phyloP scores from a whole-genome alignment of 2,797 vertebrate species.

The Phalanger gymnotis region DNA sequence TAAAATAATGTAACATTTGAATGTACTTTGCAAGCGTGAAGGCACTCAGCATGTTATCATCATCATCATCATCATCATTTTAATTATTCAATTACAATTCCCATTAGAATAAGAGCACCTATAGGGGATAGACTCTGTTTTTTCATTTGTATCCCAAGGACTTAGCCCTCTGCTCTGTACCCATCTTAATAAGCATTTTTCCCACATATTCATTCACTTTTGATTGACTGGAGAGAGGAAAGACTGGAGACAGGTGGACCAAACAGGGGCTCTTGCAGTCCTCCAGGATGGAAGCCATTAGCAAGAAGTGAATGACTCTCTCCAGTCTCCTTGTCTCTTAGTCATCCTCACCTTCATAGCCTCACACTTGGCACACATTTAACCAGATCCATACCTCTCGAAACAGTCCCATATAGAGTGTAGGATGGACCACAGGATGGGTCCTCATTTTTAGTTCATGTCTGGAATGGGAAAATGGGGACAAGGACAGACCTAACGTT shows the following conservation, averaged over 20 bases:
- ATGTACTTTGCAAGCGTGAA: no score
- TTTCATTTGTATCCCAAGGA: not conserved
- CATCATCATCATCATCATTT: no score
- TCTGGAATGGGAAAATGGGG: not conserved
- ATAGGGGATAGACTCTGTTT: fast-evolving
- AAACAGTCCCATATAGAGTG: not conserved
- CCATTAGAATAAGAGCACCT: not conserved
- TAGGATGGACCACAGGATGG: not conserved
- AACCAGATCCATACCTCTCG: not conserved
- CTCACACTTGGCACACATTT: not conserved
- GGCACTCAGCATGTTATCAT: no score
- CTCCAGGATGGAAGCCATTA: not conserved
- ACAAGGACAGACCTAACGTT: not conserved
- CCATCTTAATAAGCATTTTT: no score
- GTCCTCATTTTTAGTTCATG: not conserved
- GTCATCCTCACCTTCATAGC: not conserved
- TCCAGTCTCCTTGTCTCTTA: not conserved
- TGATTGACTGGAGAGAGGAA: not conserved
- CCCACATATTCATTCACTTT: no score
- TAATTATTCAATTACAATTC: no score
- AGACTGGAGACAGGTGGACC: not conserved
- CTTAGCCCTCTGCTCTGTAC: not conserved
- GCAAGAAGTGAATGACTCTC: not conserved
- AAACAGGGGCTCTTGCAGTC: not conserved
- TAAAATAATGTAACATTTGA: no score